Conservation (phyloP, 2,113 vertebrate species). For the Mungos mungo region DNA sequence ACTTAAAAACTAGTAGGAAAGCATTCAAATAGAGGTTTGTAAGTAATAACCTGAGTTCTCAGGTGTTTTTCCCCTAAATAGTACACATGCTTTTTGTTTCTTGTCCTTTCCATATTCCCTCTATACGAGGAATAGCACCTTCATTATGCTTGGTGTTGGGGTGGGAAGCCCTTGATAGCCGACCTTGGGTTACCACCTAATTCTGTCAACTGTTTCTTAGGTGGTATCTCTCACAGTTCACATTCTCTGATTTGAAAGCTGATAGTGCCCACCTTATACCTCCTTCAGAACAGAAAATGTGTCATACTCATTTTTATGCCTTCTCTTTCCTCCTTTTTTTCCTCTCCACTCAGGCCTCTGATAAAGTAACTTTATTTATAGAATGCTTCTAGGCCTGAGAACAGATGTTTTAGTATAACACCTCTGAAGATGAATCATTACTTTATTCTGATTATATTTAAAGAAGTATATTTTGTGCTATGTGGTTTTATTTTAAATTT, state of each 20-base stretch:
- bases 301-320: not conserved
- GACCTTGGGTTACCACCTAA: too few relatives aligned
- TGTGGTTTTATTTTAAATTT: not conserved
- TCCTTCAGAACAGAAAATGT: not conserved
- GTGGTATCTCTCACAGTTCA: not conserved
- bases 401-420: not conserved
- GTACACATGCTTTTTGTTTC: not conserved
- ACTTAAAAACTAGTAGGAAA: not conserved
- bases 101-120: not conserved
- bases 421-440: not conserved
- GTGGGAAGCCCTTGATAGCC: not conserved
- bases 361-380: not conserved
- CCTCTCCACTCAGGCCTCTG: not conserved
- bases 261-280: not conserved
- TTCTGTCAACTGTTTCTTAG: not conserved
- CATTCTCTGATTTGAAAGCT: not conserved
- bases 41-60: not conserved
- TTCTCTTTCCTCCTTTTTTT: not conserved
- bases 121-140: not conserved
- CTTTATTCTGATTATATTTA: not conserved
- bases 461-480: not conserved
- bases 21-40: not conserved
- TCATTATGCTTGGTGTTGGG: not conserved
- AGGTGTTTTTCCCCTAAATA: not conserved
- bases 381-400: not conserved